These are phyloP conservation scores for Heterodera filipjevi DNA, from an alignment of 2,888 invertebrate genomes.

Conservation along the genomic window DNA sequence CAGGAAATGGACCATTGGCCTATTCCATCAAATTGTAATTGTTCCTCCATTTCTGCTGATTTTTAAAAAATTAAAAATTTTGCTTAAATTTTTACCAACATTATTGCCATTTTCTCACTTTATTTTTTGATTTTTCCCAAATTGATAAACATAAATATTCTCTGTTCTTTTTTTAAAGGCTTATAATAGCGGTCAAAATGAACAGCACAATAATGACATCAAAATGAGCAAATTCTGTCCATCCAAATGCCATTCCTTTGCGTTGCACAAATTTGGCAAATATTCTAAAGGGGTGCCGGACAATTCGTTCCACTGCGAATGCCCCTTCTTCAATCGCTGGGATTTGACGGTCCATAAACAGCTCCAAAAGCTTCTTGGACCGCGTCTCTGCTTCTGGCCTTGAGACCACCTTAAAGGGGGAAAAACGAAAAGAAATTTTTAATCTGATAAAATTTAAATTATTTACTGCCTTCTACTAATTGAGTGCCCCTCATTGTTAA, in stretches of 20 bases:
- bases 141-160: too few species aligned
- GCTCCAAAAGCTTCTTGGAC: slow-evolving; percentile 24
- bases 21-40: too few species aligned
- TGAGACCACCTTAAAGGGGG: slow-evolving; percentile 21
- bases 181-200: not conserved
- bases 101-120: too few species aligned
- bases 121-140: too few species aligned
- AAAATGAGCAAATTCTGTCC: slow-evolving; percentile 7
- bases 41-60: too few species aligned
- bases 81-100: too few species aligned
- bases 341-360: slow-evolving; percentile 44
- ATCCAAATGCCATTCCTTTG: not conserved
- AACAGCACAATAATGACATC: not conserved
- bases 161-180: not conserved
- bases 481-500: too few species aligned
- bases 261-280: not conserved
- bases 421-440: too few species aligned
- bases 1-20: too few species aligned
- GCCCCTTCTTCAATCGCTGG: slow-evolving; percentile 40
- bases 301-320: slow-evolving; percentile 35
- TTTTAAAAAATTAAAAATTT: too few species aligned
- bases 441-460: not conserved
- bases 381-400: slow-evolving; percentile 33
- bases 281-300: slow-evolving; percentile 1
- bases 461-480: too few species aligned